These are phyloP conservation scores for Caenorhabditis angaria DNA, from an alignment of 2,888 invertebrate genomes.

Conservation along the genomic window DNA sequence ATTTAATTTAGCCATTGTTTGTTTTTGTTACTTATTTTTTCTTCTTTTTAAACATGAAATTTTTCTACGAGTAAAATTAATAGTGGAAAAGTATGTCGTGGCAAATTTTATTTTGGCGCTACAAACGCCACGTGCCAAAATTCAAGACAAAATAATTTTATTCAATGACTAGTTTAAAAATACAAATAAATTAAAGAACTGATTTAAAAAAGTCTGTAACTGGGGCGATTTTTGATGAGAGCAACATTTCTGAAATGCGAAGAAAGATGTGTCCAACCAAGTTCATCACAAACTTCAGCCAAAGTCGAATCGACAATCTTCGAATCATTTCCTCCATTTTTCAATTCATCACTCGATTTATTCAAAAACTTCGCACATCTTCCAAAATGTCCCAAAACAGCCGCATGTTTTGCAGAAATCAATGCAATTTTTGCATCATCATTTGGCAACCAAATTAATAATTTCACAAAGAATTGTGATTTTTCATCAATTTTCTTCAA, in stretches of 20 bases:
- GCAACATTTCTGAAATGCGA: conserved; percentile 77
- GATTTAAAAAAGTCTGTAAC: conserved; percentile 79
- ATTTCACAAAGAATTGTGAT: conserved; percentile 59
- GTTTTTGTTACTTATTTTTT: too few relatives aligned
- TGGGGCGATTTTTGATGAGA: conserved; percentile 80
- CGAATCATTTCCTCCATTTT: conserved; percentile 34
- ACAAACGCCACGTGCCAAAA: too few relatives aligned
- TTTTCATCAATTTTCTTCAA: conserved; percentile 26
- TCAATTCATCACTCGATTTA: conserved; percentile 78
- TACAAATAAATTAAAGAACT: neutral
- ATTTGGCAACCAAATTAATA: conserved; percentile 84
- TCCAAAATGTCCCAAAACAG: conserved; percentile 83
- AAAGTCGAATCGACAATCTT: conserved; percentile 44
- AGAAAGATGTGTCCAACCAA: conserved; percentile 82
- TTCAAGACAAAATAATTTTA: conserved; percentile 5
- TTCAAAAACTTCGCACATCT: conserved; percentile 79
- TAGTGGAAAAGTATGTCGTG: too few relatives aligned
- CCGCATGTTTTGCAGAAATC: conserved; percentile 81
- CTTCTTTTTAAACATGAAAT: too few relatives aligned
- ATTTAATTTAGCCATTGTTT: too few relatives aligned
- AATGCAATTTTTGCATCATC: conserved; percentile 83
- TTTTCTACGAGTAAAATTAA: too few relatives aligned
- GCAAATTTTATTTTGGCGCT: too few relatives aligned
- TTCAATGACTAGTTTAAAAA: conserved; percentile 1
- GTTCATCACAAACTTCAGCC: conserved; percentile 75